A percentile compares a stretch with the other conserved stretches of the same genome.
Evolutionary conservation across 2,888 invertebrate genomes (phyloP).

Genomic region (Noctua fimbriata): DNA sequence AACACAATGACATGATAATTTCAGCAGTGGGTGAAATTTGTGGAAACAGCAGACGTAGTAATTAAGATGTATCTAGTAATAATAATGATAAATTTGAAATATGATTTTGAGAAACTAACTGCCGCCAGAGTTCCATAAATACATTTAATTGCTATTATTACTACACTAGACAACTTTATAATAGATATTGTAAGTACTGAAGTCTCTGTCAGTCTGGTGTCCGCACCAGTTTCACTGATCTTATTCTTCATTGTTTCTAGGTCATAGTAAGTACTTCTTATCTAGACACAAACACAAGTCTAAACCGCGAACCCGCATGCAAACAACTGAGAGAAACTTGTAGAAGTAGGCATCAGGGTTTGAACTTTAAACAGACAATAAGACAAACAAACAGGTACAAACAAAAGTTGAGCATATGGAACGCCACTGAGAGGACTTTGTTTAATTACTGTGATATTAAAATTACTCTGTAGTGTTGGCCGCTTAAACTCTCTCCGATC

Average conservation of each 20-base stretch:
- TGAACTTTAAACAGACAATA: slow-evolving; percentile 26
- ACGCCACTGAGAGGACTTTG: not conserved
- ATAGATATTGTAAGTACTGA: not conserved
- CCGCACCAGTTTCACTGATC: not conserved
- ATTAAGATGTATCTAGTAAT: not conserved
- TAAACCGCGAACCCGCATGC: slow-evolving; percentile 7
- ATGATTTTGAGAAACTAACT: not conserved
- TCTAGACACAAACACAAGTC: slow-evolving; percentile 11
- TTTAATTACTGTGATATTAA: slow-evolving; percentile 16
- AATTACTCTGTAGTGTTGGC: not conserved
- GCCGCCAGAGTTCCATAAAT: not conserved
- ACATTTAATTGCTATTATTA: not conserved
- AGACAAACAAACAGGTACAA: slow-evolving; percentile 2
- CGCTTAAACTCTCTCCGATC: no score
- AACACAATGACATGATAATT: no score
- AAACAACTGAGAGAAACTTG: slow-evolving; percentile 7
- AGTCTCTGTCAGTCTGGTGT: fast-evolving
- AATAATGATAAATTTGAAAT: no score
- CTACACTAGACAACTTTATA: not conserved
- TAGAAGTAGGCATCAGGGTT: slow-evolving; percentile 13
- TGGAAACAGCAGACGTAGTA: no score
- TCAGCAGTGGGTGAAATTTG: no score
- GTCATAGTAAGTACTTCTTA: not conserved
- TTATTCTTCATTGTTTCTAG: not conserved
- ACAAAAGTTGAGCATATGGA: not conserved